A percentile compares a stretch with the other conserved stretches of the same genome.
Evolutionary conservation across 2,797 vertebrate species (phyloP).

Genomic region (Paratrypauchen microcephalus): DNA sequence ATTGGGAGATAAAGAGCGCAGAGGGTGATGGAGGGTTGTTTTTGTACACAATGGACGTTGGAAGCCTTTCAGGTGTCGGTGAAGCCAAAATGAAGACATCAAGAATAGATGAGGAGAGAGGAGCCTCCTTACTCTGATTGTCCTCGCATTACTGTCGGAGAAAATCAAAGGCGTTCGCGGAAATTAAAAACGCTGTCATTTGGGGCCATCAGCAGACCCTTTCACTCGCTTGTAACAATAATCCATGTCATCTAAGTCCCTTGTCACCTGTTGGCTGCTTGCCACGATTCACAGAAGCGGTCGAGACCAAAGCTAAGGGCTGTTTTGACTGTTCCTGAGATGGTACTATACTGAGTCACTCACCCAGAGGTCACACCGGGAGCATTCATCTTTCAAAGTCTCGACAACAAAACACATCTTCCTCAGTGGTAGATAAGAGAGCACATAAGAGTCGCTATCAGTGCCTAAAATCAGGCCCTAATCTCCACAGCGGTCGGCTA

Average conservation of each 20-base stretch:
- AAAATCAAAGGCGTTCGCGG: constrained; percentile 27
- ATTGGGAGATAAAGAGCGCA: constrained; percentile 55
- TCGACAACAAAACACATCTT: constrained; percentile 5
- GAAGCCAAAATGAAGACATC: constrained; percentile 50
- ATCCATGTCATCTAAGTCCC: constrained; percentile 39
- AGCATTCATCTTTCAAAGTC: constrained; percentile 19
- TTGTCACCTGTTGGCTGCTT: constrained; percentile 33
- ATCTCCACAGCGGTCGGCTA: constrained; percentile 2
- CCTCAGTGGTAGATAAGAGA: neutral
- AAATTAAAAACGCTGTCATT: constrained; percentile 50
- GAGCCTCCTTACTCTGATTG: constrained; percentile 43
- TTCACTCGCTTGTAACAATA: constrained; percentile 28
- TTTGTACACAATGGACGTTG: constrained; percentile 54
- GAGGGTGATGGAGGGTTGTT: constrained; percentile 46
- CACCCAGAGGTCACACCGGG: constrained; percentile 13
- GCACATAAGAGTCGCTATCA: constrained; percentile 9
- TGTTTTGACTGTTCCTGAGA: constrained; percentile 14
- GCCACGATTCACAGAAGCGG: constrained; percentile 28
- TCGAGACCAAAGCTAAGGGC: neutral
- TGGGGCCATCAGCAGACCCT: constrained; percentile 17
- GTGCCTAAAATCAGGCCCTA: constrained; percentile 1
- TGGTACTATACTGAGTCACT: constrained; percentile 9
- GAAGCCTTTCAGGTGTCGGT: constrained; percentile 55
- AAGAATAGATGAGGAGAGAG: constrained; percentile 32
- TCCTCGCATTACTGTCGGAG: constrained; percentile 25